Evolutionary conservation across 2,888 invertebrate species (phyloP), one percentile per base, ranked within the genome.

Genomic region (Mesochorus sp.): DNA sequence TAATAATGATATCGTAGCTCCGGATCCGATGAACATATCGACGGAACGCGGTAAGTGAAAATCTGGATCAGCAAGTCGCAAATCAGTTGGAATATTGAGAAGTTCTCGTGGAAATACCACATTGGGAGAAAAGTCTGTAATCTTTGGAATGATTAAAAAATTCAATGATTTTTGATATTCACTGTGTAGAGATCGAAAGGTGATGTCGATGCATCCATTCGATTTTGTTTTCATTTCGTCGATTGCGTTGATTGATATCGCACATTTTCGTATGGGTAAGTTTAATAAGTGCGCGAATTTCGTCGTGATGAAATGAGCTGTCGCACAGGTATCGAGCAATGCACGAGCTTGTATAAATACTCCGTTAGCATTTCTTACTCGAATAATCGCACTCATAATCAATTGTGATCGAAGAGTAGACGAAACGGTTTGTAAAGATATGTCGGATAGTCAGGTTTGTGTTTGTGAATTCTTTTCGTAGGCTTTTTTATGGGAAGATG

Each of bases 61-160:
- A 12, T 72, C 21, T 0, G 81, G 82, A 74, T 83, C 81, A 1
- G 81, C 80, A 12, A 81, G 31, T 39, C 61, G 44, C 0, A 83
- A n/a, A 14, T 80, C 77, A 0, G 3, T 1, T 0, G 83, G 81
- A 6, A 83, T 71, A 2, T 61, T 47, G 0, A 83, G 17, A 0
- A 8, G 4, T 31, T 74, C 53, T 2, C 74, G 71, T 10, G 74
- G 64, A 28, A 80, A 78, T 0, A 37, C 42, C 47, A 75, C 75
- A 8, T 34, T 53, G 14, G 77, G 80, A 0, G 70, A 34, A 6
- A 24, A 26, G 10, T 76, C 57, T 3, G 77, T 34, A 12, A 80
- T 80, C 31, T 64, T 66, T n/a, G 79, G 76, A 12, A 71, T 57
- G 8, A 71, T 59, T n/a, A 71, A 14, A 10, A 59, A 76, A 24